phyloP scores from a whole-genome alignment of 2,797 vertebrate species.

The Poliocrania exsul region DNA sequence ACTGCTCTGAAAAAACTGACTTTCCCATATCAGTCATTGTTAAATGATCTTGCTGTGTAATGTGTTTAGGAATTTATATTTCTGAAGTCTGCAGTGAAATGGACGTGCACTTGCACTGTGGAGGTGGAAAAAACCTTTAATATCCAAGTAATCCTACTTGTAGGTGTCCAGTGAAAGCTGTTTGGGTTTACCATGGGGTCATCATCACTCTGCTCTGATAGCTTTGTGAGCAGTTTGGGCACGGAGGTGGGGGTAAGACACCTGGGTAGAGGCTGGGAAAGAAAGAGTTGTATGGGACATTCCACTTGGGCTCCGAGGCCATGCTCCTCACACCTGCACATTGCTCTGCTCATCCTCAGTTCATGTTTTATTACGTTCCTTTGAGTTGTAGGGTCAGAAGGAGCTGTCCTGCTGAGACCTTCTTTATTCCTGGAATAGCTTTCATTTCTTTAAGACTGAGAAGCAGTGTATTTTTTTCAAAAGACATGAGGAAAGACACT shows the following conservation, averaged over 20 bases:
- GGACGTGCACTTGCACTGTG: not conserved
- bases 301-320: fast-evolving
- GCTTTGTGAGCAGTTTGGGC: not conserved
- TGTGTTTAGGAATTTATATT: not conserved
- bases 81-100: not conserved
- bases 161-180: not conserved
- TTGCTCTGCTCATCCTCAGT: not conserved
- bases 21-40: not conserved
- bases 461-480: not conserved
- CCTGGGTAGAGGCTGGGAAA: not conserved
- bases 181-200: not conserved
- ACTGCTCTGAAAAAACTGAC: not conserved
- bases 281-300: not conserved
- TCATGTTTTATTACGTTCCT: not conserved
- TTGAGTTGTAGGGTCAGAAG: not conserved
- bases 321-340: not conserved
- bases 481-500: not conserved
- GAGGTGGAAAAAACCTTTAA: not conserved
- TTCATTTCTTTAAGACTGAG: not conserved
- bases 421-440: not conserved
- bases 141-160: not conserved
- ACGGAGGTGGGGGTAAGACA: fast-evolving
- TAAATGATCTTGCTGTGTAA: not conserved
- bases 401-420: not conserved
- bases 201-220: not conserved